phyloP scores from a whole-genome alignment of 2,797 vertebrate species.

The Nyctibius grandis region DNA sequence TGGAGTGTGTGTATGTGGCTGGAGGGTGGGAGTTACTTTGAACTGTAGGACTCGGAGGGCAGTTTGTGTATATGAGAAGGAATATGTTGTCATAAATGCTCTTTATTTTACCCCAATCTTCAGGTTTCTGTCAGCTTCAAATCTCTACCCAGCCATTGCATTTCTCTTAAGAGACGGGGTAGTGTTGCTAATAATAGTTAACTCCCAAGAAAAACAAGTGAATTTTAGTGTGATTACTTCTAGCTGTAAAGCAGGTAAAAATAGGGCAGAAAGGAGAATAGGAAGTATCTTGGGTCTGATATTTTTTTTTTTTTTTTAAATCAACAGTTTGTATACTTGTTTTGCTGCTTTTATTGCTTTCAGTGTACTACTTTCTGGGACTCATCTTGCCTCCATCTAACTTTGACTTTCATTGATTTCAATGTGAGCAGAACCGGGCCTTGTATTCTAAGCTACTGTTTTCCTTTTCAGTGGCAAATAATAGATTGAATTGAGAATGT shows the following conservation, averaged over 20 bases:
- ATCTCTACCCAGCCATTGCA: background rate
- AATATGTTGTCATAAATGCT: slow-evolving; percentile 54
- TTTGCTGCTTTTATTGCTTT: slow-evolving; percentile 4
- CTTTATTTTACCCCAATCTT: slow-evolving; percentile 44
- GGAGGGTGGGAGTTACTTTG: background rate
- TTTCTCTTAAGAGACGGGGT: slow-evolving; percentile 46
- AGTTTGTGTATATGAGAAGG: slow-evolving; percentile 23
- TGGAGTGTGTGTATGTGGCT: slow-evolving; percentile 1
- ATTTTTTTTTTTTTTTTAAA: background rate
- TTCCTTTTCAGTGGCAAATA: background rate
- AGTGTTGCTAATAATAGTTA: slow-evolving; percentile 19
- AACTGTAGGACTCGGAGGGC: slow-evolving; percentile 4
- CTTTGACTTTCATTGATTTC: background rate
- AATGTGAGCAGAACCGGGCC: background rate
- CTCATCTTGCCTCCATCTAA: background rate
- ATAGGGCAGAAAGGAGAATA: slow-evolving; percentile 30
- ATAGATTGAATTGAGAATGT: background rate
- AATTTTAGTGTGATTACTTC: background rate
- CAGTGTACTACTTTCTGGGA: background rate
- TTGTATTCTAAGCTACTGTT: background rate
- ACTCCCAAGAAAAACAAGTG: background rate
- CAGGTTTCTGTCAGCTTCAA: slow-evolving; percentile 51
- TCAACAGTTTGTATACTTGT: background rate
- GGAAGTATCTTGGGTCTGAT: background rate
- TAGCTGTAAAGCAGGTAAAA: slow-evolving; percentile 19